Evolutionary conservation across 2,888 invertebrate species (phyloP).

Genomic region (Byasa hedistus): DNA sequence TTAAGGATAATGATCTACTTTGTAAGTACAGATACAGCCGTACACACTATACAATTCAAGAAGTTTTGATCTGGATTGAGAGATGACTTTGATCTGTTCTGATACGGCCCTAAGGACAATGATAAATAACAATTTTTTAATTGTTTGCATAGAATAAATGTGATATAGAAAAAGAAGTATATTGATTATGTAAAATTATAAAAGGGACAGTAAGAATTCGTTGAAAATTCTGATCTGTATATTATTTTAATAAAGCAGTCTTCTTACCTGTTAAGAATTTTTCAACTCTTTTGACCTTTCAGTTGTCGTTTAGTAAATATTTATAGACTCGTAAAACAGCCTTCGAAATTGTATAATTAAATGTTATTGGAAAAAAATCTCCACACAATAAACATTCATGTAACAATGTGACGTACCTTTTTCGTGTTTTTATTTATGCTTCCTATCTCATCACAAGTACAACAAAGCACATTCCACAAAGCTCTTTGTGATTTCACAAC

Average conservation of each 20-base stretch:
- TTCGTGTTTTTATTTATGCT: constrained; percentile 2
- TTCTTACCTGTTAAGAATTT: not conserved
- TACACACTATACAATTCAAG: too few species aligned
- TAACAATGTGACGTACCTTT: constrained; percentile 3
- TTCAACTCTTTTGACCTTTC: not conserved
- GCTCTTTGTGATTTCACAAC: constrained; percentile 13
- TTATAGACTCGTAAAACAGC: not conserved
- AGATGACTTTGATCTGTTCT: too few species aligned
- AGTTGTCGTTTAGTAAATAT: not conserved
- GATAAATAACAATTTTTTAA: too few species aligned
- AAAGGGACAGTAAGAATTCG: not conserved
- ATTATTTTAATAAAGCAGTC: not conserved
- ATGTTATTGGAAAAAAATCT: not conserved
- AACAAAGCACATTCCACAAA: constrained; percentile 7
- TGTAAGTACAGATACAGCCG: too few species aligned
- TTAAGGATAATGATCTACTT: too few species aligned
- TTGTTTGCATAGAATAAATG: too few species aligned
- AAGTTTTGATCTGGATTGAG: too few species aligned
- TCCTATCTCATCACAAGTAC: constrained; percentile 3
- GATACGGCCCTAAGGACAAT: too few species aligned
- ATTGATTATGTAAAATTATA: not conserved
- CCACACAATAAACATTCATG: not conserved
- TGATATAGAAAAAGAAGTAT: too few species aligned
- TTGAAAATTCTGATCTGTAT: not conserved
- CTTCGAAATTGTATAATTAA: not conserved